Conservation (phyloP, 2,888 invertebrate genomes). For the Endomychus coccineus region DNA sequence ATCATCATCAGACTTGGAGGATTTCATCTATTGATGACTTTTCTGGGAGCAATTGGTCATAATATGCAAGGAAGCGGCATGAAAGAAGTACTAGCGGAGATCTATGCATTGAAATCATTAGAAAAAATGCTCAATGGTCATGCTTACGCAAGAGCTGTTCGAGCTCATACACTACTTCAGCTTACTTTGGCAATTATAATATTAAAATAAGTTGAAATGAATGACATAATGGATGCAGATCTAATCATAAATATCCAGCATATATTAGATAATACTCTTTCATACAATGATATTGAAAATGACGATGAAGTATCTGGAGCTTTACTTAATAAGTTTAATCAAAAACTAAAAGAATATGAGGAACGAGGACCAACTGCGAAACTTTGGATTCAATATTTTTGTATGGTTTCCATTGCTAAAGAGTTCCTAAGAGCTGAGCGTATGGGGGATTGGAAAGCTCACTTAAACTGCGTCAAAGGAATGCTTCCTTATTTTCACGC, state of each 20-base stretch:
- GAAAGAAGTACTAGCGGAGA: slow-evolving; percentile 26
- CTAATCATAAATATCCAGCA: slow-evolving; percentile 22
- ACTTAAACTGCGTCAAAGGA: slow-evolving; percentile 34
- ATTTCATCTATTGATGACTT: slow-evolving; percentile 36
- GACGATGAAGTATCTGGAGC: slow-evolving; percentile 27
- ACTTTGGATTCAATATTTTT: slow-evolving; percentile 35
- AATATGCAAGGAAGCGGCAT: slow-evolving; percentile 40
- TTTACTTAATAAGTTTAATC: slow-evolving; percentile 25
- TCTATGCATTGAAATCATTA: slow-evolving; percentile 23
- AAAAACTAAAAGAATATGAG: slow-evolving; percentile 16
- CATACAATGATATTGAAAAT: slow-evolving; percentile 32
- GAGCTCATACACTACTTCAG: slow-evolving; percentile 29
- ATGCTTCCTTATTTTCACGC: slow-evolving; percentile 36
- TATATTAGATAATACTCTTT: slow-evolving; percentile 28
- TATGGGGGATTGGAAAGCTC: slow-evolving; percentile 37
- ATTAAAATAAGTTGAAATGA: slow-evolving; percentile 29
- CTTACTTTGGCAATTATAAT: slow-evolving; percentile 31
- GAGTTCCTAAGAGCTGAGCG: slow-evolving; percentile 38
- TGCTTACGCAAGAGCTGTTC: slow-evolving; percentile 26
- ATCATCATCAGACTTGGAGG: slow-evolving; percentile 28
- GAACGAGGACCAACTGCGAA: slow-evolving; percentile 32
- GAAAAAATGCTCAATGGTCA: slow-evolving; percentile 32
- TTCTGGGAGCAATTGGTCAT: slow-evolving; percentile 34
- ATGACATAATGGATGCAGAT: slow-evolving; percentile 28
- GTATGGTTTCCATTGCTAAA: slow-evolving; percentile 35